Conservation (phyloP, 2,113 vertebrate species). For the Eclectus roratus region DNA sequence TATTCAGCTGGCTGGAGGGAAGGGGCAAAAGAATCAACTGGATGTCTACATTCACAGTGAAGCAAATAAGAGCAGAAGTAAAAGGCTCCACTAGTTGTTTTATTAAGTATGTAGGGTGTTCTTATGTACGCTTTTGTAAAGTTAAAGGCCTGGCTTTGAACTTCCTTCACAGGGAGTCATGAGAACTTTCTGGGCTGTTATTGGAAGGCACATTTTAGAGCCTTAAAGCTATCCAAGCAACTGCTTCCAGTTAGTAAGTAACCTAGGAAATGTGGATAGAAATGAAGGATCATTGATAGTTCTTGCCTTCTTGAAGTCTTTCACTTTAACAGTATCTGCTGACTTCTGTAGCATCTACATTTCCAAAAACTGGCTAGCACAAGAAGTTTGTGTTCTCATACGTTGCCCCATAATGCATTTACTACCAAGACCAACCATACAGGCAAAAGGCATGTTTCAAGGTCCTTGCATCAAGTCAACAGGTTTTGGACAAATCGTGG, state of each 20-base stretch:
- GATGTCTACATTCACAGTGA: neutral
- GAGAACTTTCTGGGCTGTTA: neutral
- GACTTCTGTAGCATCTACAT: neutral
- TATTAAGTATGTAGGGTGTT: neutral
- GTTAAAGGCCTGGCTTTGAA: neutral
- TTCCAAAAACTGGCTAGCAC: neutral
- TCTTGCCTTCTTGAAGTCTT: neutral
- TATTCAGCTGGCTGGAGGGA: neutral
- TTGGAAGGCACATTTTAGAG: neutral
- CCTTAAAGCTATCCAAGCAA: neutral
- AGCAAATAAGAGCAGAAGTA: neutral
- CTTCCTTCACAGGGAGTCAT: neutral
- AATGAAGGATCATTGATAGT: neutral
- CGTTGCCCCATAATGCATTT: neutral
- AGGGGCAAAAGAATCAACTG: neutral
- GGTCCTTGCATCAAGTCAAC: neutral
- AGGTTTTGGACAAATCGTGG: neutral
- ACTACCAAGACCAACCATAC: neutral
- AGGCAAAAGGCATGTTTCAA: neutral
- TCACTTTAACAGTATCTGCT: neutral
- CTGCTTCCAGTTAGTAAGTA: neutral
- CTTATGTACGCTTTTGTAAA: neutral
- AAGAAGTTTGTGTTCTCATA: neutral
- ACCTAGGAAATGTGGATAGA: neutral
- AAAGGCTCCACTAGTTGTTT: neutral